These are phyloP conservation scores for Oedothorax gibbosus DNA, from an alignment of 1,140 invertebrate species.

Conservation along the genomic window DNA sequence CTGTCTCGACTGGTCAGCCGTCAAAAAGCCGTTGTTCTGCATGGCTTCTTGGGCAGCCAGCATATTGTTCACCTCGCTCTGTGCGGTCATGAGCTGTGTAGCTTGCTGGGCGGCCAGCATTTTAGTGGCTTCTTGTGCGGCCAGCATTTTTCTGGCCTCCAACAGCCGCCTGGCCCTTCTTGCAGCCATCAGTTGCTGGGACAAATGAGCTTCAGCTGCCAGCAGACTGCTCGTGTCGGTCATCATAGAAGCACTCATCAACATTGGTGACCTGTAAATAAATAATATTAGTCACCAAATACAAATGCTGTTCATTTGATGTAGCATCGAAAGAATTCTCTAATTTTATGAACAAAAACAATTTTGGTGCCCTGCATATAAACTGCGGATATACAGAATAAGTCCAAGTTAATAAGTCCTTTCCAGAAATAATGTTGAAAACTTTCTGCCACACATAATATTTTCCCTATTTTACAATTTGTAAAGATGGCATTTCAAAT, in stretches of 20 bases:
- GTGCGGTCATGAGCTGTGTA: constrained; percentile 22
- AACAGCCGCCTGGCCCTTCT: constrained; percentile 18
- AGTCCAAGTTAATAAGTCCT: too few relatives aligned
- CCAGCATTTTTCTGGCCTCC: constrained; percentile 27
- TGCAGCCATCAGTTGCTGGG: constrained; percentile 33
- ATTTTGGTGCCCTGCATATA: too few relatives aligned
- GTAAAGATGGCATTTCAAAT: too few relatives aligned
- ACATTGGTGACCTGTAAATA: neutral
- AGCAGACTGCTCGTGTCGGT: neutral
- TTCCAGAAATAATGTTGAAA: too few relatives aligned
- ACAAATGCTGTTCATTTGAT: too few relatives aligned
- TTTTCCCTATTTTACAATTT: too few relatives aligned
- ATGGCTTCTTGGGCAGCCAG: constrained; percentile 41
- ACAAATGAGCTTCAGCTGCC: neutral
- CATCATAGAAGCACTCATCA: neutral
- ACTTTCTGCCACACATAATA: too few relatives aligned
- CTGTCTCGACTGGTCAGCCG: constrained; percentile 34
- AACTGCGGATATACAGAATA: too few relatives aligned
- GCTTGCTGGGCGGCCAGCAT: neutral
- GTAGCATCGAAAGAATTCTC: too few relatives aligned
- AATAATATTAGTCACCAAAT: too few relatives aligned
- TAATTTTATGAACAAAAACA: too few relatives aligned
- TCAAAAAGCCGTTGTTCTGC: neutral
- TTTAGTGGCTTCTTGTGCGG: constrained; percentile 17
- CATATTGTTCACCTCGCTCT: constrained; percentile 24